Base-by-base conservation (phyloP, 2,888 invertebrate species). In the Allophyes oxyacanthae region DNA sequence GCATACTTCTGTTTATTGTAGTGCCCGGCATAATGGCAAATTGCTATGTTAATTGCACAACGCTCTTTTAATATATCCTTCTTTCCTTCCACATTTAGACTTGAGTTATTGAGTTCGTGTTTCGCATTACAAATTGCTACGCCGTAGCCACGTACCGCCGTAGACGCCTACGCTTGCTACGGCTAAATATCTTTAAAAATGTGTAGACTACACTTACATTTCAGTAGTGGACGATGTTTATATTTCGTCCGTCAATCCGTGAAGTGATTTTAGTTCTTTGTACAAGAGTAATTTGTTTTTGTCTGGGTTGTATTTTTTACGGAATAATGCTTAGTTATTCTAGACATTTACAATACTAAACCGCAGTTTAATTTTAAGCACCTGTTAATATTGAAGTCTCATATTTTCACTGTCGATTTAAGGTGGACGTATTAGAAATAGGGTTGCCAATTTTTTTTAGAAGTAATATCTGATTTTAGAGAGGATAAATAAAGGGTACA, bases 31-130 rank as follows among this genome's bases (percentile, higher is more conserved):
- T 80, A 64, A 75, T 70, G 54, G 77, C 71, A 73, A 77, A 81
- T 80, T 75, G 78, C 73, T 75, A 78, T 79, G 82, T 84, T 85
- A 83, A 85, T 86, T 86, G 77, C 78, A 65, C 59, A 64, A 70
- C 66, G 72, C 72, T 79, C 82, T 83, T 83, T 82, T 84, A 85
- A 87, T 87, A 86, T 83, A 86, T 87, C 80, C 80, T 77, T 65
- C 72, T 73, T 75, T 75, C 76, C 78, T 81, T 73, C 77, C 75
- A 79, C 72, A 74, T 76, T 75, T 77, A 77, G 77, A 69, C 83
- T 82, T 88, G 86, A 89, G 83, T 87, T 89, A 89, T 88, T 84
- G 82, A 79, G 74, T 84, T 81, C 87, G 89, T 86, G 89, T 83
- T 77, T 76, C 65, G 88, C 82, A 85, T 88, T 82, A 81, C 79